Base-by-base conservation (phyloP, 2,797 vertebrate species). In the Streptopelia turtur region DNA sequence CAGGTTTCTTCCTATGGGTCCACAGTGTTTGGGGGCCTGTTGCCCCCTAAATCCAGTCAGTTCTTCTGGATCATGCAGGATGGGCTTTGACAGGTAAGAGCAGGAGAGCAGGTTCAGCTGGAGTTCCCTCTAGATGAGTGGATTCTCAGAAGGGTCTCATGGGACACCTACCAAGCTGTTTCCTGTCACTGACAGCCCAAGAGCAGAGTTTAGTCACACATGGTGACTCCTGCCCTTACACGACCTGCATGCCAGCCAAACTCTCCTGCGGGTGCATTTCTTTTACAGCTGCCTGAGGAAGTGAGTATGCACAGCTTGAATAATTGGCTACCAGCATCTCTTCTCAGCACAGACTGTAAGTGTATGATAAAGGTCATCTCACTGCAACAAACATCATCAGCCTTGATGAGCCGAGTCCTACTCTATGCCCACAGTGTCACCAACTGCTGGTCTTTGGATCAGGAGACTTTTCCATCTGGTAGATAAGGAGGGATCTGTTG, bases 201-300 rank as follows among this genome's bases (percentile, higher is more conserved):
- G 12, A 72, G 13, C 37, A 49, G 41, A 47, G 49, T 81, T 77
- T 30, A 68, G 9, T 9, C 11, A 27, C 27, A 9, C 23, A 16
- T 35, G n/a, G n/a, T 66, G 35, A 18, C 35, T 45, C 16, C n/a
- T 76, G 37, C 21, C 43, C 13, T 66, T 52, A 63, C 53, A 17
- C 10, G 7, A 12, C 59, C 64, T 80, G 35, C 39, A 41, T 1
- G 0, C 9, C 50, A 31, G 24, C 21, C 43, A 79, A 23, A 13
- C 2, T 52, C 8, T 45, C 37, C 41, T 52, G 21, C 0, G 0
- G 13, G 5, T 37, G 21, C 12, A 27, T 18, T 66, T 33, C 30
- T 63, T 87, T 57, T 49, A 24, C 5, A 50, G n/a, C 31, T 79
- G 35, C 31, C n/a, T 61, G n/a, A 33, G 53, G 25, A 43, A 35